Percentiles rank a stretch among this genome's conserved stretches.
Evolutionary conservation across 2,113 vertebrate genomes (phyloP).

Genomic region (Passer montanus): DNA sequence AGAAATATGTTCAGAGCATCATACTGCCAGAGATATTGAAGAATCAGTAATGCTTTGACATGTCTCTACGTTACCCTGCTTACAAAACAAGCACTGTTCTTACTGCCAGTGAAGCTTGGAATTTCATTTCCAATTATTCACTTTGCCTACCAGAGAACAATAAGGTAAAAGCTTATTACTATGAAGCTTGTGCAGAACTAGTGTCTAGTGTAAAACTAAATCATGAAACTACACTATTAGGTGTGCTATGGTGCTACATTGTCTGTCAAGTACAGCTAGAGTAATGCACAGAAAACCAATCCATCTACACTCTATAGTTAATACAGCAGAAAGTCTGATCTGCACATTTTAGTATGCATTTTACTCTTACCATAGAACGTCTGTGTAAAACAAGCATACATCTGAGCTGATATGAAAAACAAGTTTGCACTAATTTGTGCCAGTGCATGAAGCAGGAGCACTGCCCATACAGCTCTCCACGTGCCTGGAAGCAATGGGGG

Average conservation of each 20-base stretch:
- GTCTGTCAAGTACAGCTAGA: neutral
- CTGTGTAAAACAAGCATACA: neutral
- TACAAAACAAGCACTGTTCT: neutral
- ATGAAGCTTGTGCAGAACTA: neutral
- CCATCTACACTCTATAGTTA: neutral
- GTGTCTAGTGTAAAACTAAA: neutral
- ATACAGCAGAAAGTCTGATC: neutral
- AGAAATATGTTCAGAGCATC: conserved; percentile 7
- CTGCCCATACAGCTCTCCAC: rapidly evolving
- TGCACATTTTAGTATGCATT: neutral
- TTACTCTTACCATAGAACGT: neutral
- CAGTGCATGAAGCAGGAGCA: neutral
- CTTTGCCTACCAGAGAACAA: neutral
- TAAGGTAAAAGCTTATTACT: neutral
- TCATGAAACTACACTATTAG: neutral
- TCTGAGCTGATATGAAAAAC: neutral
- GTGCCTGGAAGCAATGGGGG: neutral
- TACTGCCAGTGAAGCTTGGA: neutral
- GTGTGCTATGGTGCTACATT: neutral
- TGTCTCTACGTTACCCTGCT: neutral
- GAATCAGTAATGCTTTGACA: conserved; percentile 35
- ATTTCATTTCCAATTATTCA: neutral
- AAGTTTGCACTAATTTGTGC: neutral
- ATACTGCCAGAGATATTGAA: neutral
- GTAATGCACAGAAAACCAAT: neutral